Evolutionary conservation across 2,888 invertebrate species (phyloP).

Genomic region (Nemapogon koenigi): DNA sequence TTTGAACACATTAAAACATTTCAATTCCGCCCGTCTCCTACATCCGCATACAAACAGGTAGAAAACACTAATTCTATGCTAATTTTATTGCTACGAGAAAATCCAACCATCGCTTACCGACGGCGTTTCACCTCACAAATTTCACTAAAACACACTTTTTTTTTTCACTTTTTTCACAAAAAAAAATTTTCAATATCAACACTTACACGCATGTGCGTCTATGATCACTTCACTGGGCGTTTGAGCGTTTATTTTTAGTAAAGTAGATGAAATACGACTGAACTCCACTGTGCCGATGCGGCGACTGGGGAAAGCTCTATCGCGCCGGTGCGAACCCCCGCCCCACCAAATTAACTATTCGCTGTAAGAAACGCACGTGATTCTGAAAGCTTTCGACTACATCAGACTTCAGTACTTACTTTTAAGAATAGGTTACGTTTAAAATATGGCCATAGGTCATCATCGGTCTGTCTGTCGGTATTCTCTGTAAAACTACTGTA

Average conservation of each 20-base stretch:
- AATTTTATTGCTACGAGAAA: slow-evolving; percentile 7
- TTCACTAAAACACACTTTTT: too few species aligned
- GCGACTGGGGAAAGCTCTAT: slow-evolving; percentile 54
- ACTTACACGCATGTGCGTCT: slow-evolving; percentile 38
- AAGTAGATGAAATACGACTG: too few species aligned
- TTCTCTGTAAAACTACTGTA: too few species aligned
- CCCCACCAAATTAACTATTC: slow-evolving; percentile 57
- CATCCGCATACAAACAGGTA: too few species aligned
- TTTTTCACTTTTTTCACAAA: too few species aligned
- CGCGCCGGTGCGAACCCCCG: slow-evolving; percentile 40
- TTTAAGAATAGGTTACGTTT: too few species aligned
- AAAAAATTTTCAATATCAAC: slow-evolving; percentile 6
- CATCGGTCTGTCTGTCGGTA: too few species aligned
- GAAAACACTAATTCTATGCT: slow-evolving; percentile 5
- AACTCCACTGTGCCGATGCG: slow-evolving; percentile 52
- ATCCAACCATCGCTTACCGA: slow-evolving; percentile 5
- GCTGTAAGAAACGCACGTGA: slow-evolving; percentile 50
- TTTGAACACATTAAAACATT: too few species aligned
- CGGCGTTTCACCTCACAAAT: slow-evolving; percentile 1
- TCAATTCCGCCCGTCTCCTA: too few species aligned
- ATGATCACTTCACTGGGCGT: slow-evolving; percentile 31
- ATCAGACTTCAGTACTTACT: too few species aligned
- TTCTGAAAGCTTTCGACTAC: slow-evolving; percentile 27
- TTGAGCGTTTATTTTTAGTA: too few species aligned
- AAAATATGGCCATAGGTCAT: too few species aligned